phyloP scores from a whole-genome alignment of 2,888 invertebrate genomes.

The Phragmatobia fuliginosa region DNA sequence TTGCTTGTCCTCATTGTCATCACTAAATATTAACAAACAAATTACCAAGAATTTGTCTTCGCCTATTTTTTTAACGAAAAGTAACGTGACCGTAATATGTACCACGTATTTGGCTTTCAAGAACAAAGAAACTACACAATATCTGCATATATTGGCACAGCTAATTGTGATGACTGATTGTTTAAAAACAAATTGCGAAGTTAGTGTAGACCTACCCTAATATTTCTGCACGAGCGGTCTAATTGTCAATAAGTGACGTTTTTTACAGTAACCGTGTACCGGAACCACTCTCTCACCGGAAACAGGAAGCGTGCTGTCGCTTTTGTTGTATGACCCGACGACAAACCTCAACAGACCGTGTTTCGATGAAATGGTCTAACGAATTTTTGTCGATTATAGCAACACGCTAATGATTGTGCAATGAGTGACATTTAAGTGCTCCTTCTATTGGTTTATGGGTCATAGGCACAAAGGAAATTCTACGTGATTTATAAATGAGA shows the following conservation, averaged over 20 bases:
- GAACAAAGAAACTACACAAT: not conserved
- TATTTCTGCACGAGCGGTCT: slow-evolving; percentile 46
- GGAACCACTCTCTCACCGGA: slow-evolving; percentile 44
- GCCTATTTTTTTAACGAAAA: not conserved
- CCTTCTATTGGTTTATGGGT: not conserved
- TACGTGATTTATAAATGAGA: too few relatives aligned
- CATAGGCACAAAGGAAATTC: not conserved
- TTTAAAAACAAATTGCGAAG: not conserved
- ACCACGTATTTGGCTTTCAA: not conserved
- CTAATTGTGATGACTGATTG: not conserved
- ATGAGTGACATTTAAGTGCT: not conserved
- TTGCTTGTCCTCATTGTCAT: not conserved
- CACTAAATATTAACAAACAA: too few relatives aligned
- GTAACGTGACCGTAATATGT: not conserved
- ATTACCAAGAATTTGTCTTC: not conserved
- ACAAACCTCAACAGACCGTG: slow-evolving; percentile 6
- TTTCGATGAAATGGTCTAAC: slow-evolving; percentile 3
- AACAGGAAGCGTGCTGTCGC: slow-evolving; percentile 50
- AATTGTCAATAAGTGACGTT: slow-evolving; percentile 25
- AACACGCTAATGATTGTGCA: not conserved
- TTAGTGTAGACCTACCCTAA: slow-evolving; percentile 15
- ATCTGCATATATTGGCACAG: not conserved
- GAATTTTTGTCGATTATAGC: slow-evolving; percentile 14
- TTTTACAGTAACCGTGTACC: slow-evolving; percentile 16
- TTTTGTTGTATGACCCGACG: slow-evolving; percentile 35